Conservation (phyloP, 1,140 invertebrate genomes). For the Centruroides sculpturatus region DNA sequence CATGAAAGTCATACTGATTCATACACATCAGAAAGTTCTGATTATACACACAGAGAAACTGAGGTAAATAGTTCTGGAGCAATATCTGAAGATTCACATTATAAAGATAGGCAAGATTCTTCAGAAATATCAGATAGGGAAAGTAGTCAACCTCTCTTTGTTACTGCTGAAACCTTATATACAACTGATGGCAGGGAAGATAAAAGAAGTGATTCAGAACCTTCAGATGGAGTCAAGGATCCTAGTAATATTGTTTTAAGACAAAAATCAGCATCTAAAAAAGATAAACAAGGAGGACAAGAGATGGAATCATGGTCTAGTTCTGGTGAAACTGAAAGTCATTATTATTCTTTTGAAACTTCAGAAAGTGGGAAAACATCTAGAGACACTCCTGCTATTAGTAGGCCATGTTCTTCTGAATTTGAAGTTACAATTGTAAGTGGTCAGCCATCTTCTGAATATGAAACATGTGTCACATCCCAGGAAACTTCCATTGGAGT, state of each 20-base stretch:
- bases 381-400: constrained; percentile 39
- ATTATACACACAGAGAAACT: too few species aligned
- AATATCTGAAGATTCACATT: too few species aligned
- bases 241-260: too few species aligned
- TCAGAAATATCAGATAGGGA: too few species aligned
- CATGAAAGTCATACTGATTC: too few species aligned
- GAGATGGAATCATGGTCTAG: constrained; percentile 54
- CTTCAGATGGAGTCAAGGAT: not conserved
- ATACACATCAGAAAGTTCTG: too few species aligned
- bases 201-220: not conserved
- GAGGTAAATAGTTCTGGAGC: too few species aligned
- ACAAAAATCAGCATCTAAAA: not conserved
- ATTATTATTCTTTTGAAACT: constrained; percentile 73
- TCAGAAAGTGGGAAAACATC: constrained; percentile 37
- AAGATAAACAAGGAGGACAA: not conserved
- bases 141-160: too few species aligned
- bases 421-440: constrained; percentile 53
- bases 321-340: constrained; percentile 57
- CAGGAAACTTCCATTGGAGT: constrained; percentile 58
- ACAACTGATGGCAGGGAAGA: not conserved
- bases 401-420: constrained; percentile 72
- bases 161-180: not conserved
- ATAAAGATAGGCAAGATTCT: too few species aligned
- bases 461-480: constrained; percentile 69
- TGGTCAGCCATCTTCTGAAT: constrained; percentile 46